Base-by-base conservation (phyloP, 2,888 invertebrate species). In the Pollenia labialis region DNA sequence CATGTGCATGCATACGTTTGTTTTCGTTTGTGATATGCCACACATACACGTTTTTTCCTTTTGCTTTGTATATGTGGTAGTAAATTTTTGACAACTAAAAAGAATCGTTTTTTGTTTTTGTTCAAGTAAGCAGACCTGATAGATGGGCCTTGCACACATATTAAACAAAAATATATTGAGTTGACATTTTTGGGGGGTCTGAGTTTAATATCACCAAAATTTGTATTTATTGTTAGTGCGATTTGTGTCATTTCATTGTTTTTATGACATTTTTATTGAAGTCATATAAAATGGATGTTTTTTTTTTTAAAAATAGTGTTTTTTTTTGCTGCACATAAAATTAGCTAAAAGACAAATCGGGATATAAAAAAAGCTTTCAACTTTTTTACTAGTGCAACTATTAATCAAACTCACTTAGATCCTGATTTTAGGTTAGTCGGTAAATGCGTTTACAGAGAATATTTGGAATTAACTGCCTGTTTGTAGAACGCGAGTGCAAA, bases 201-300 rank as follows among this genome's bases (percentile, higher is more conserved):
- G 42, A 18, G 23, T 40, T 50, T 62, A 11, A 32, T 66, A 14
- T 0, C 4, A 62, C 40, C 18, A 50, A 42, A 50, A 3, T 46
- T 14, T 18, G 14, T 18, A 48, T 32, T 32, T 16, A 18, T 23
- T 60, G 48, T 64, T 23, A 50, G 54, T 52, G 44, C n/a, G 46
- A 80, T 50, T 85, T 46, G 44, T 69, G 50, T 69, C 40, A 80
- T 83, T 85, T 72, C 66, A 71, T 50, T 66, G 52, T 54, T 72
- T 87, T 87, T 87, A 87, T 72, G 71, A 81, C 68, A 62, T 83
- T 87, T 87, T 87, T 83, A 83, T 83, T 83, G 69, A 58, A 66
- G 69, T 75, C 76, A 62, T 42, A 58, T 16, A 32, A 58, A 58
- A 81, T 56, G 40, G 10, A 18, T 32, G 32, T 56, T 11, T 23